Base-by-base conservation (phyloP, 2,113 vertebrate species). In the Atherinomorus stipes region DNA sequence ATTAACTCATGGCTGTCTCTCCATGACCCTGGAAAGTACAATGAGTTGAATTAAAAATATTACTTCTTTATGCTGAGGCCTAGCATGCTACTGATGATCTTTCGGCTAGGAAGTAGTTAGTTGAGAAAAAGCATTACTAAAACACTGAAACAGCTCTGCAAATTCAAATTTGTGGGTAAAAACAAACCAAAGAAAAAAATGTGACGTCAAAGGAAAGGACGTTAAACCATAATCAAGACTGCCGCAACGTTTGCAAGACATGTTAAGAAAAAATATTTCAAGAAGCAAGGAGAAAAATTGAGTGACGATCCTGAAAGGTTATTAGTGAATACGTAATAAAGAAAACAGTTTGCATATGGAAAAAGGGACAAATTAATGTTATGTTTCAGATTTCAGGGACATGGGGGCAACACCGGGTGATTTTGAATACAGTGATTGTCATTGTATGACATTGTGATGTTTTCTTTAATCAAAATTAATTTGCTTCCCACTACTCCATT, bases 81-180 rank as follows among this genome's bases (percentile, higher is more conserved):
- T n/a, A n/a, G n/a, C n/a, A n/a, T n/a, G n/a, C n/a, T n/a, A n/a
- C n/a, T n/a, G n/a, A n/a, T n/a, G n/a, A n/a, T n/a, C n/a, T n/a
- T n/a, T n/a, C n/a, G n/a, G n/a, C n/a, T n/a, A n/a, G n/a, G n/a
- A n/a, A n/a, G n/a, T n/a, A 28, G 47, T 54, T 65, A 49, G 61
- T 83, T 74, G 51, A 70, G 25, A 54, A 54, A 64, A 69, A 15
- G 22, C 40, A 77, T 57, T 54, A 25, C 34, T 54, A 62, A 52
- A 64, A 42, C 34, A 37, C 4, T 42, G n/a, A n/a, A n/a, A n/a
- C n/a, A n/a, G n/a, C n/a, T n/a, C n/a, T n/a, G n/a, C n/a, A n/a
- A n/a, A n/a, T n/a, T n/a, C n/a, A n/a, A n/a, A n/a, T n/a, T n/a
- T n/a, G n/a, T n/a, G 28, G 28, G 28, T 28, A 28, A 28, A 28